Evolutionary conservation across 2,797 vertebrate genomes (phyloP).

Genomic region (Gobionotothen gibberifrons): DNA sequence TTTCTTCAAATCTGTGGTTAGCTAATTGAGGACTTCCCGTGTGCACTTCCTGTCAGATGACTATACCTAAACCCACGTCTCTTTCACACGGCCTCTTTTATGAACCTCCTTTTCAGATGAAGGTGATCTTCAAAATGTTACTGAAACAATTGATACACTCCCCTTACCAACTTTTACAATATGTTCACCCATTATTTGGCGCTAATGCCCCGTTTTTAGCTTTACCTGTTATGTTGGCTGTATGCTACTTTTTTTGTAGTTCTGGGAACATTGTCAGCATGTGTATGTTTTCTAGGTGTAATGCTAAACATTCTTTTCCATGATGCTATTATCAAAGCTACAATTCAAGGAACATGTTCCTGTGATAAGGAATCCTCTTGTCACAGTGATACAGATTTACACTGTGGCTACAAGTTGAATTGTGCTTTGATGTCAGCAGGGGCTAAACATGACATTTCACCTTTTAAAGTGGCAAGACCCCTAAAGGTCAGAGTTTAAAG

Average conservation of each 20-base stretch:
- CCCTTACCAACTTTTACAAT: too few species aligned
- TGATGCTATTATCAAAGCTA: slow-evolving; percentile 2
- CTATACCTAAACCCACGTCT: slow-evolving; percentile 20
- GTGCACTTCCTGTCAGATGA: slow-evolving; percentile 43
- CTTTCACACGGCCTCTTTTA: slow-evolving; percentile 26
- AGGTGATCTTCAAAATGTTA: background rate
- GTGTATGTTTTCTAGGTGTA: background rate
- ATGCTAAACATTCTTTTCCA: slow-evolving; percentile 2
- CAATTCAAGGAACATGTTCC: background rate
- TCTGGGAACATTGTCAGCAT: background rate
- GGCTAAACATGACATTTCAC: slow-evolving; percentile 36
- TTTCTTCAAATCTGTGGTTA: slow-evolving; percentile 36
- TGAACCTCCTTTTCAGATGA: background rate
- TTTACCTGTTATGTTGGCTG: background rate
- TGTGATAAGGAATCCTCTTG: slow-evolving; percentile 9
- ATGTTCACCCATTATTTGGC: too few species aligned
- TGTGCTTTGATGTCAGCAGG: slow-evolving; percentile 45
- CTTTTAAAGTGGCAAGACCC: slow-evolving; percentile 32
- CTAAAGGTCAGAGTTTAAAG: slow-evolving; percentile 52
- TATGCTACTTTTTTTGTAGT: background rate
- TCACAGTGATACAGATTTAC: slow-evolving; percentile 26
- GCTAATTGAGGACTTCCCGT: slow-evolving; percentile 40
- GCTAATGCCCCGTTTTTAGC: background rate
- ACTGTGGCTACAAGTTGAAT: slow-evolving; percentile 14
- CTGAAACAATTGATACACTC: background rate